These are phyloP conservation scores for Synergus laeviventris DNA, from an alignment of 2,888 invertebrate genomes.

Conservation along the genomic window DNA sequence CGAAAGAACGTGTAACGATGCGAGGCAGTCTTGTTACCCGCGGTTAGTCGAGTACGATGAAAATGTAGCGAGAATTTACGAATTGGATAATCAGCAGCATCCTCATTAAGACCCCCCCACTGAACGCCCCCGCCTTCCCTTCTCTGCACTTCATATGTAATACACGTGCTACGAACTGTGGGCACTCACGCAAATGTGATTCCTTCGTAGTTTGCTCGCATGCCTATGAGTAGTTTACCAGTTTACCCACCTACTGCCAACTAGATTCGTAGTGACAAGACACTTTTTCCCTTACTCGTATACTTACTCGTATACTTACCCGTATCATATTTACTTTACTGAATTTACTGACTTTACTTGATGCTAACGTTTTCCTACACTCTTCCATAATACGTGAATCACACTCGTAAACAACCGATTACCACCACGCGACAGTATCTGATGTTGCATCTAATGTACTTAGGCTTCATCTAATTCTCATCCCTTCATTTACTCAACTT, in stretches of 20 bases:
- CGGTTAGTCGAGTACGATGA: conserved; percentile 69
- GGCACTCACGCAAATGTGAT: conserved; percentile 50
- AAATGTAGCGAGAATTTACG: conserved; percentile 76
- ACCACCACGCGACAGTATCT: conserved; percentile 37
- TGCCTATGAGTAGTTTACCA: conserved; percentile 48
- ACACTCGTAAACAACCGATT: conserved; percentile 54
- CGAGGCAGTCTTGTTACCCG: conserved; percentile 68
- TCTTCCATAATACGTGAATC: conserved; percentile 47
- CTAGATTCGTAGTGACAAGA: conserved; percentile 25
- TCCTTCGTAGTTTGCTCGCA: conserved; percentile 50
- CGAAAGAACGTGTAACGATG: conserved; percentile 38
- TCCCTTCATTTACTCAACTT: conserved; percentile 32
- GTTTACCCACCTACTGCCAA: conserved; percentile 40
- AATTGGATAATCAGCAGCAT: conserved; percentile 83
- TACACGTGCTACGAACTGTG: conserved; percentile 42
- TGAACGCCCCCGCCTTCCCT: conserved; percentile 74
- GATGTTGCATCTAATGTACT: conserved; percentile 38
- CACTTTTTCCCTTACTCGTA: conserved; percentile 23
- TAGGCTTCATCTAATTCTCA: conserved; percentile 5
- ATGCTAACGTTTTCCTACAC: conserved; percentile 21
- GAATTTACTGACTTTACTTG: not conserved
- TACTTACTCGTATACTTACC: not conserved
- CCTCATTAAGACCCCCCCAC: conserved; percentile 79
- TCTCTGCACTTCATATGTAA: conserved; percentile 53
- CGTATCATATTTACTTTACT: too few species aligned